Evolutionary conservation across 2,888 invertebrate species (phyloP).

Genomic region (Tribolium freemani): DNA sequence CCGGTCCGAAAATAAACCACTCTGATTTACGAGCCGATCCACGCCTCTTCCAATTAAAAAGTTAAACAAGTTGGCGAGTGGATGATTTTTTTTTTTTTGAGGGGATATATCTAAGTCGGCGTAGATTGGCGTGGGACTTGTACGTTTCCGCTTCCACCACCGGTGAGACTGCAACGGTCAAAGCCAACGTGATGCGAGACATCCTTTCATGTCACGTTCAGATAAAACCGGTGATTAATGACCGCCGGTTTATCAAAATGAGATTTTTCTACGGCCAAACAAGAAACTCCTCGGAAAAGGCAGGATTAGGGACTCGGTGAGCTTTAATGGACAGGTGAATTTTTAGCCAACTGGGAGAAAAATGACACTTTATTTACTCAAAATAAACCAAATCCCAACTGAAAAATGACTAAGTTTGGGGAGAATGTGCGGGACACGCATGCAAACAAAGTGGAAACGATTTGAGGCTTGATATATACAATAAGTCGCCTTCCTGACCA

Average conservation of each 20-base stretch:
- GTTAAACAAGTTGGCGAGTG: not conserved
- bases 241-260: conserved; percentile 65
- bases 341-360: conserved; percentile 23
- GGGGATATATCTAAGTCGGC: not conserved
- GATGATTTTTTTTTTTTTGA: not conserved
- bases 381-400: not conserved
- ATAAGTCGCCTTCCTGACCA: no score
- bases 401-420: no score
- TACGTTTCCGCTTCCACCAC: conserved; percentile 52
- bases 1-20: conserved; percentile 52
- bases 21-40: conserved; percentile 39
- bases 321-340: conserved; percentile 57
- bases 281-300: conserved; percentile 57
- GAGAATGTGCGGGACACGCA: no score
- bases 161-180: conserved; percentile 58
- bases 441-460: no score
- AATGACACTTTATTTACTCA: not conserved
- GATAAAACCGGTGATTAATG: conserved; percentile 67
- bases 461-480: no score
- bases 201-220: conserved; percentile 67
- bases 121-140: conserved; percentile 59
- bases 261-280: conserved; percentile 63
- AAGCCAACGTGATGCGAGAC: conserved; percentile 61
- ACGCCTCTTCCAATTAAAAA: conserved; percentile 23
- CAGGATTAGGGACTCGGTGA: conserved; percentile 55